Percentiles rank a stretch among this genome's conserved stretches.
phyloP scores from a whole-genome alignment of 2,888 invertebrate species.

The Pedicia rivosa region DNA sequence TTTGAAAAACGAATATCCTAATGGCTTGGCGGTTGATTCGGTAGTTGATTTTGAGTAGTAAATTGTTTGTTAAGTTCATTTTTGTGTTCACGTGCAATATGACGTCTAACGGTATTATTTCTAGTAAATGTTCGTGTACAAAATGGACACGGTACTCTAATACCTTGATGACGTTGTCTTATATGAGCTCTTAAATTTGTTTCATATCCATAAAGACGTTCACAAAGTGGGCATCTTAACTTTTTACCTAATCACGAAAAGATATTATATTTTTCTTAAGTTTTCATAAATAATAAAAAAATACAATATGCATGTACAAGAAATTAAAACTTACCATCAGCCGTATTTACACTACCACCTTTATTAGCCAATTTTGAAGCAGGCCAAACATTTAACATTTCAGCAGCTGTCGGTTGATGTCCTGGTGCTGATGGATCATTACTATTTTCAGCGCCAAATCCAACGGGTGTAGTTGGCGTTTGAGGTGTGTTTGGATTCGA shows the following conservation, averaged over 20 bases:
- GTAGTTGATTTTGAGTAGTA: not conserved
- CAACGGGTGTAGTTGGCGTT: conserved; percentile 35
- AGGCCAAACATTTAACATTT: conserved; percentile 42
- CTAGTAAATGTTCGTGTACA: conserved; percentile 82
- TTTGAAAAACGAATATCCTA: too few species aligned
- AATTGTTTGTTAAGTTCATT: conserved; percentile 30
- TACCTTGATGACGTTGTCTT: conserved; percentile 81
- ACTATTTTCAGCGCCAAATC: conserved; percentile 20
- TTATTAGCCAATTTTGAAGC: conserved; percentile 49
- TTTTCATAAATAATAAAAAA: not conserved
- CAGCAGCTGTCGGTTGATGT: conserved; percentile 30
- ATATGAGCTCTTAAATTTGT: conserved; percentile 85
- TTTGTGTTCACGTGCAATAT: conserved; percentile 82
- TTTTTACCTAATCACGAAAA: conserved; percentile 55
- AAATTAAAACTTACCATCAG: conserved; percentile 47
- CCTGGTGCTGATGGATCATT: conserved; percentile 28
- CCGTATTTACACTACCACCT: conserved; percentile 67
- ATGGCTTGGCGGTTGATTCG: conserved; percentile 2
- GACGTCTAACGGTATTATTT: conserved; percentile 81
- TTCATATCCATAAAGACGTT: conserved; percentile 82
- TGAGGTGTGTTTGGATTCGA: conserved; percentile 17
- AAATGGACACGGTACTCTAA: conserved; percentile 80
- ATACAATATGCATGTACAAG: not conserved
- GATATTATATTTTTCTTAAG: too few species aligned
- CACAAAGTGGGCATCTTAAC: conserved; percentile 84